Base-by-base conservation (phyloP, 2,113 vertebrate species). In the Thunnus maccoyii region DNA sequence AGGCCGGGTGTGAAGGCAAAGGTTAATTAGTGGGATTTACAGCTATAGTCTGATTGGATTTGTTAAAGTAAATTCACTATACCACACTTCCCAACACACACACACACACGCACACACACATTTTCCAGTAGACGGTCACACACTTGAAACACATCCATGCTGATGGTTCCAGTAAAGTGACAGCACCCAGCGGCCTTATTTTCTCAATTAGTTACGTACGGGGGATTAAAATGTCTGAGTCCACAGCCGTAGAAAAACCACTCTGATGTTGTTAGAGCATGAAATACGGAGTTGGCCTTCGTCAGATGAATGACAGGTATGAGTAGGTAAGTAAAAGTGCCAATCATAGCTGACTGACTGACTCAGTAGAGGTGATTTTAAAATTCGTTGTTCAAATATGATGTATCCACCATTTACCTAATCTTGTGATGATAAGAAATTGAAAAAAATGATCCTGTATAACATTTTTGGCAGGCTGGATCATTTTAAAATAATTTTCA, bases 21-120 rank as follows among this genome's bases (percentile, higher is more conserved):
- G 79, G 85, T 86, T 95, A 91, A 94, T 92, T 90, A 90, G 64
- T 74, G 70, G 75, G 86, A 92, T 90, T 89, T 92, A 86, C 78
- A 74, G 75, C 66, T 57, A 78, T 58, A 66, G 44, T 58, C 63
- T 88, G 73, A 92, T 90, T 88, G 69, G 78, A 92, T 92, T 92
- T 90, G 70, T 70, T 65, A 16, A 64, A 72, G 36, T 51, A 48
- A 78, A 82, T 54, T 20, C 44, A 55, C 55, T 54, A 17, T 15
- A n/a, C 46, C 61, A 30, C 12, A 1, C 67, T 71, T 41, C 62
- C 68, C 25, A 44, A 57, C 44, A 61, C 76, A 69, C 48, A 51
- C 22, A 57, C 44, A 61, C 76, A 69, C 48, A 51, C 22, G 1
- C 32, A 60, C 72, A 50, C 58, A 76, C 72, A 41, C 54, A 41